Percentiles rank a stretch among this genome's conserved stretches.
Conservation (phyloP, 1,140 invertebrate genomes). For the Drosophila lowei region DNA sequence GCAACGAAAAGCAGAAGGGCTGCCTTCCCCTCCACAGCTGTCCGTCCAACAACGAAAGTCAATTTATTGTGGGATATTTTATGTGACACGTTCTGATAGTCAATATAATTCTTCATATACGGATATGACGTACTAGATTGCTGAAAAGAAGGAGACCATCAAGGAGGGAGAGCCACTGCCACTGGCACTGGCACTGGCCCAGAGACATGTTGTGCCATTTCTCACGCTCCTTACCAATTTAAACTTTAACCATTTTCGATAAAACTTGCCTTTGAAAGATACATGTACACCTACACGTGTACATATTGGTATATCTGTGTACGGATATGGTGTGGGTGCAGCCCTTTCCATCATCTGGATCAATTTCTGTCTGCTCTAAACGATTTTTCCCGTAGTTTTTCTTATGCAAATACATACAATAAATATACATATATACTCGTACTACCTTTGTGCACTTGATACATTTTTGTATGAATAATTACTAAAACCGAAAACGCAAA, state of each 20-base stretch:
- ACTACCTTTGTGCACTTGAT: conserved; percentile 55
- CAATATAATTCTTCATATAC: conserved; percentile 71
- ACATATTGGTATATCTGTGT: conserved; percentile 1
- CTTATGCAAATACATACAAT: conserved; percentile 16
- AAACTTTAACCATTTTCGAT: conserved; percentile 61
- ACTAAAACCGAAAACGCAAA: conserved; percentile 60
- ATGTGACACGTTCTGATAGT: conserved; percentile 81
- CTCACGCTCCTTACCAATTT: conserved; percentile 68
- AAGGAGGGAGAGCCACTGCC: too few relatives aligned
- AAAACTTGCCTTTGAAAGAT: conserved; percentile 57
- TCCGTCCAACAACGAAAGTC: conserved; percentile 66
- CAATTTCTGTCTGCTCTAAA: conserved; percentile 57
- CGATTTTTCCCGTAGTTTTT: conserved; percentile 59
- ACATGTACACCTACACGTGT: background rate
- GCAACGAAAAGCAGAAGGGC: conserved; percentile 54
- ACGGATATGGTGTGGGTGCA: background rate
- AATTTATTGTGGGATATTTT: conserved; percentile 81
- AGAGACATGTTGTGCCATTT: conserved; percentile 62
- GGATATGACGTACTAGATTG: conserved; percentile 35
- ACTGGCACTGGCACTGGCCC: conserved; percentile 9
- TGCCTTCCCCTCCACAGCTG: conserved; percentile 18
- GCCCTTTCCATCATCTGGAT: background rate
- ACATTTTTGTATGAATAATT: conserved; percentile 63
- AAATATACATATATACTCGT: conserved; percentile 1
- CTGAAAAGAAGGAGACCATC: conserved; percentile 15